phyloP scores from a whole-genome alignment of 2,113 vertebrate genomes.

The Atractosteus spatula region DNA sequence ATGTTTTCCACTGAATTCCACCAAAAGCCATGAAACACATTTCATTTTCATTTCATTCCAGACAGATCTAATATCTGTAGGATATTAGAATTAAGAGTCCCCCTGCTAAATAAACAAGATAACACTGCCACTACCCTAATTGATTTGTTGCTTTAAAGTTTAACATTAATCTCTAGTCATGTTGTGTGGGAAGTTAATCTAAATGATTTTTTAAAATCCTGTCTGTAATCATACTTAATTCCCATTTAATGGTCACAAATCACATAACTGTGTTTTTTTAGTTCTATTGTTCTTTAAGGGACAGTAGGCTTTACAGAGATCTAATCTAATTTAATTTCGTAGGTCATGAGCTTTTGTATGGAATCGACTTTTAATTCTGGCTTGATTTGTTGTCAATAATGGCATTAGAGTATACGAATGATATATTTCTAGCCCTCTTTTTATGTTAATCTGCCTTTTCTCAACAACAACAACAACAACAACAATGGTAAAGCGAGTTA shows the following conservation, averaged over 20 bases:
- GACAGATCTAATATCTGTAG: neutral
- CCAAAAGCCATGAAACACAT: slow-evolving; percentile 10
- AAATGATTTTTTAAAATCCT: slow-evolving; percentile 32
- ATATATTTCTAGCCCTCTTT: slow-evolving; percentile 9
- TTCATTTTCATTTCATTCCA: slow-evolving; percentile 11
- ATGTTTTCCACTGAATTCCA: neutral
- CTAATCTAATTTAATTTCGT: slow-evolving; percentile 32
- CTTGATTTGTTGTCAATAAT: slow-evolving; percentile 21
- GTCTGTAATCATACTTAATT: slow-evolving; percentile 34
- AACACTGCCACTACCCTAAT: slow-evolving; percentile 7
- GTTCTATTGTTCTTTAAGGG: slow-evolving; percentile 13
- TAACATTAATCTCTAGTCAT: slow-evolving; percentile 32
- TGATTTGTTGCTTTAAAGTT: slow-evolving; percentile 27
- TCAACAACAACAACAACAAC: slow-evolving; percentile 9
- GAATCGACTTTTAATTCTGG: slow-evolving; percentile 18
- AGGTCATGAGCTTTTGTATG: slow-evolving; percentile 15
- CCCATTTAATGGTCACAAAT: slow-evolving; percentile 40
- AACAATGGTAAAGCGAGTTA: no score
- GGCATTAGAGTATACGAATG: slow-evolving; percentile 3
- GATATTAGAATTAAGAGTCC: slow-evolving; percentile 5
- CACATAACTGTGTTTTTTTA: slow-evolving; percentile 32
- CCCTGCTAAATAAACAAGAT: slow-evolving; percentile 23
- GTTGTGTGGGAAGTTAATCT: slow-evolving; percentile 24
- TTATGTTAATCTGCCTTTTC: slow-evolving; percentile 7
- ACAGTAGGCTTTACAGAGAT: neutral